phyloP scores from a whole-genome alignment of 2,797 vertebrate species.

The Gephyroberyx darwinii region DNA sequence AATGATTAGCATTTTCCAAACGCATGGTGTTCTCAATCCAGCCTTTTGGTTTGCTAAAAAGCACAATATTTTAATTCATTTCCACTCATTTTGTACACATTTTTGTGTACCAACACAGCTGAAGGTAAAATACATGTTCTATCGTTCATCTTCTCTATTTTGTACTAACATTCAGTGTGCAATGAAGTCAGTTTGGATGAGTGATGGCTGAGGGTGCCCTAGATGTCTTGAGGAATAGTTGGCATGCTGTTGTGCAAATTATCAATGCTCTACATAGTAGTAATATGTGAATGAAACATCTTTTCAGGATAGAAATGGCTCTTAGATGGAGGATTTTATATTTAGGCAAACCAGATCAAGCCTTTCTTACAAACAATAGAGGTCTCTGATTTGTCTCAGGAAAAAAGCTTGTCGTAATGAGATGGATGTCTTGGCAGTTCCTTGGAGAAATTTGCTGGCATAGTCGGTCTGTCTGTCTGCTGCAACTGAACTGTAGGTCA shows the following conservation, averaged over 20 bases:
- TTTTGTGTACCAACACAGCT: slow-evolving; percentile 82
- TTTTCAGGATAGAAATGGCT: slow-evolving; percentile 5
- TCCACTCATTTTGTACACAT: slow-evolving; percentile 80
- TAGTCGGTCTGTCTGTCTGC: slow-evolving; percentile 65
- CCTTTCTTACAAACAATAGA: slow-evolving; percentile 53
- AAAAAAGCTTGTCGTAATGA: slow-evolving; percentile 48
- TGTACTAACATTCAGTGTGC: slow-evolving; percentile 58
- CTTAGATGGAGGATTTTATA: background rate
- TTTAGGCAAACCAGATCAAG: slow-evolving; percentile 8
- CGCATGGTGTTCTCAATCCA: slow-evolving; percentile 76
- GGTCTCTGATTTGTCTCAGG: slow-evolving; percentile 25
- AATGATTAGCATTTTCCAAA: slow-evolving; percentile 86
- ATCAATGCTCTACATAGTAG: slow-evolving; percentile 1
- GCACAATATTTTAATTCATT: slow-evolving; percentile 69
- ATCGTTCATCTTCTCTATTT: slow-evolving; percentile 45
- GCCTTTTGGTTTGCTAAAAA: slow-evolving; percentile 69
- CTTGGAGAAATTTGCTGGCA: slow-evolving; percentile 62
- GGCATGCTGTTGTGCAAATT: slow-evolving; percentile 25
- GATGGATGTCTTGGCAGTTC: slow-evolving; percentile 60
- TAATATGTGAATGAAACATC: slow-evolving; percentile 31
- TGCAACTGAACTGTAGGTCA: slow-evolving; percentile 68
- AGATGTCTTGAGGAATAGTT: slow-evolving; percentile 25
- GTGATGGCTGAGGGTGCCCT: slow-evolving; percentile 26
- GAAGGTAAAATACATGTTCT: slow-evolving; percentile 81
- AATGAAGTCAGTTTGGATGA: slow-evolving; percentile 24